Conservation (phyloP, 1,140 invertebrate species). For the Penaeus indicus region DNA sequence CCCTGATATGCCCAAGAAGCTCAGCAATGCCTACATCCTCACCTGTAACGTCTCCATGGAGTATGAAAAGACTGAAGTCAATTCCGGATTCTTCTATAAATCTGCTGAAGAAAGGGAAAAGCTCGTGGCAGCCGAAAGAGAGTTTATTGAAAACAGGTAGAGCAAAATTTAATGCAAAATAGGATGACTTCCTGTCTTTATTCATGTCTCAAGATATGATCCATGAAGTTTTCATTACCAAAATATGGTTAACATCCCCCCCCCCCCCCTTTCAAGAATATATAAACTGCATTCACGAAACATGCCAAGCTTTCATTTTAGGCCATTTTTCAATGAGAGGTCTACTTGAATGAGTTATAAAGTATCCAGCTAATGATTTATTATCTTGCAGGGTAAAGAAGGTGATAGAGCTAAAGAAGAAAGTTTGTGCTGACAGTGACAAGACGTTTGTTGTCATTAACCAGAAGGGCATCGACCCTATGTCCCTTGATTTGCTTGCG, state of each 20-base stretch:
- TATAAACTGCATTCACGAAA: too few species aligned
- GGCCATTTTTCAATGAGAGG: too few species aligned
- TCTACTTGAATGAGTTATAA: background rate
- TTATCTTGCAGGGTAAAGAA: slow-evolving; percentile 81
- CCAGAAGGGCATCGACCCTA: slow-evolving; percentile 98
- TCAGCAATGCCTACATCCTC: slow-evolving; percentile 95
- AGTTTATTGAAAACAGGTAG: slow-evolving; percentile 90
- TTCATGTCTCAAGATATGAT: too few species aligned
- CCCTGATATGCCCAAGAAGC: slow-evolving; percentile 98
- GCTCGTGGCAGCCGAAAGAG: slow-evolving; percentile 92
- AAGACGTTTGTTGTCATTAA: slow-evolving; percentile 97
- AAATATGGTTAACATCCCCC: too few species aligned
- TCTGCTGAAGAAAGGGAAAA: slow-evolving; percentile 96
- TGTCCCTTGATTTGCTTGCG: slow-evolving; percentile 95
- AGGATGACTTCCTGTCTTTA: background rate
- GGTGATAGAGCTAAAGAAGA: slow-evolving; percentile 96
- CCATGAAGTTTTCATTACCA: too few species aligned
- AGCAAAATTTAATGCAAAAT: background rate
- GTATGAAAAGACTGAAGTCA: slow-evolving; percentile 99
- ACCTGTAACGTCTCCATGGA: slow-evolving; percentile 99
- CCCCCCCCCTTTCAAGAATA: too few species aligned
- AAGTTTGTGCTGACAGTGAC: slow-evolving; percentile 88
- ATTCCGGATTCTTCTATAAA: slow-evolving; percentile 99
- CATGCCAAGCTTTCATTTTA: too few species aligned
- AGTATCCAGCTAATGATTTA: background rate